Percentiles rank a stretch among this genome's conserved stretches.
phyloP scores from a whole-genome alignment of 1,140 invertebrate genomes.

The Xylocopa sonorina region DNA sequence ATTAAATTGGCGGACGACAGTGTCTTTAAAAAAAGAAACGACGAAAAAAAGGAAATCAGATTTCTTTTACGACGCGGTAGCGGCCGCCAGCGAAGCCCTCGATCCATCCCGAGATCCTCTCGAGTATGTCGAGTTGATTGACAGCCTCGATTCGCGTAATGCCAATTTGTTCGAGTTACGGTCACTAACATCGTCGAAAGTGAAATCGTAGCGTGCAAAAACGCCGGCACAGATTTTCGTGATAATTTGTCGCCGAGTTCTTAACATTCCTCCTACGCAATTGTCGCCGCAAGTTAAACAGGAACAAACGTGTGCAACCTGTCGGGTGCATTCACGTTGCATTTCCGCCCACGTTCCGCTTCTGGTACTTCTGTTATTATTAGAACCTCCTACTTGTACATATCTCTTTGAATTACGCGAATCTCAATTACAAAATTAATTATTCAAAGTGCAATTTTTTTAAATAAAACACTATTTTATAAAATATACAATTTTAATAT shows the following conservation, averaged over 20 bases:
- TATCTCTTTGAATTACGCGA: too few species aligned
- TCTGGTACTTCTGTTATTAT: too few species aligned
- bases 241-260: conserved; percentile 47
- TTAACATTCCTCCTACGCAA: conserved; percentile 23
- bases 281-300: neutral
- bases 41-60: neutral
- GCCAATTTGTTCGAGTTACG: conserved; percentile 66
- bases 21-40: neutral
- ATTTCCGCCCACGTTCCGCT: too few species aligned
- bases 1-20: neutral
- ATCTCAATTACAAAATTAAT: too few species aligned
- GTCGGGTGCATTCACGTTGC: too few species aligned
- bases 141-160: conserved; percentile 52
- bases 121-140: conserved; percentile 53
- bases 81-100: neutral
- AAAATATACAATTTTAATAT: too few species aligned
- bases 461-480: too few species aligned
- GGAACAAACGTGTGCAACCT: too few species aligned
- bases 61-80: neutral
- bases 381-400: too few species aligned
- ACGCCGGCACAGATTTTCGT: conserved; percentile 40
- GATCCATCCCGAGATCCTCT: neutral
- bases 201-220: conserved; percentile 62
- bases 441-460: too few species aligned
- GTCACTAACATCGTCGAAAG: conserved; percentile 58